Evolutionary conservation across 2,797 vertebrate species (phyloP).

Genomic region (Acestrorhynchus altus): DNA sequence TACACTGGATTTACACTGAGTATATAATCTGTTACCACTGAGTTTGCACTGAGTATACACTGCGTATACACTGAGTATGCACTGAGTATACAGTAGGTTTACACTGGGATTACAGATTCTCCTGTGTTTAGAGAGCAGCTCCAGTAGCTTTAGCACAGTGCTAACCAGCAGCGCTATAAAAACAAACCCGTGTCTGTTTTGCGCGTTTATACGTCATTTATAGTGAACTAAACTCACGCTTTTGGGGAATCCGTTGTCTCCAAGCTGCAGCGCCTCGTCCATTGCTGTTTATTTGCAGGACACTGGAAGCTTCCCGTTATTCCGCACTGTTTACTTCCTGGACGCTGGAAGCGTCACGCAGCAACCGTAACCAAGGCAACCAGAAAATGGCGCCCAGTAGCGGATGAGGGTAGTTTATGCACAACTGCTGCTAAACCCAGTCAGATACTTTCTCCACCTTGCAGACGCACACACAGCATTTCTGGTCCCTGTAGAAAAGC

Average conservation of each 20-base stretch:
- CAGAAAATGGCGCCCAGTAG: background rate
- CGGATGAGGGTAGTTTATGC: background rate
- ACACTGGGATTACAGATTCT: too few relatives aligned
- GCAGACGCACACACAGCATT: too few relatives aligned
- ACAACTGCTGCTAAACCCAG: too few relatives aligned
- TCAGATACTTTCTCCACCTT: too few relatives aligned
- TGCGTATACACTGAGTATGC: too few relatives aligned
- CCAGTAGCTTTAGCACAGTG: background rate
- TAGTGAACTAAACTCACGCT: constrained; percentile 67
- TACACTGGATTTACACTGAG: too few relatives aligned
- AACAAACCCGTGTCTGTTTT: background rate
- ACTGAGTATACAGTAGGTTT: too few relatives aligned
- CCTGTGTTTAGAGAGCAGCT: background rate
- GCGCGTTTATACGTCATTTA: background rate
- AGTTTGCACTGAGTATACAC: too few relatives aligned
- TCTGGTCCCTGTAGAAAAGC: too few relatives aligned
- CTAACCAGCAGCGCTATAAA: background rate
- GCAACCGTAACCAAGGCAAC: constrained; percentile 68
- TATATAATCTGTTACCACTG: too few relatives aligned
- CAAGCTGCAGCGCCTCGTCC: constrained; percentile 80
- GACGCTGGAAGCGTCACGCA: constrained; percentile 69
- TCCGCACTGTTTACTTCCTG: constrained; percentile 73
- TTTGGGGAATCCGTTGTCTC: constrained; percentile 68
- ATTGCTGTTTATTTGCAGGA: constrained; percentile 68
- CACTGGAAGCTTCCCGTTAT: constrained; percentile 18